phyloP scores from a whole-genome alignment of 2,888 invertebrate species.

The Standfussiana lucernea region DNA sequence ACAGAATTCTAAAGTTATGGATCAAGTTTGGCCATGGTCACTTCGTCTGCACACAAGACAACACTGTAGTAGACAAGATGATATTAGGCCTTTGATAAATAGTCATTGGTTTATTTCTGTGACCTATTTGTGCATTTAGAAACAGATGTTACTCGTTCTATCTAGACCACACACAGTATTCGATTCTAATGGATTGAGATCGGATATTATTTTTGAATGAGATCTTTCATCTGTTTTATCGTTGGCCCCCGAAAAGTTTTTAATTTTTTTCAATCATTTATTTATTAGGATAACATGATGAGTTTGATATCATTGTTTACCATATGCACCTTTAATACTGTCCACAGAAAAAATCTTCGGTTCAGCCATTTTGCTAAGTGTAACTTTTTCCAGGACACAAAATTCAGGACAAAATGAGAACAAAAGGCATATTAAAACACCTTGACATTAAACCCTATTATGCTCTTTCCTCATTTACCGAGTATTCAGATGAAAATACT shows the following conservation, averaged over 20 bases:
- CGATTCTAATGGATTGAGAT: conserved; percentile 1
- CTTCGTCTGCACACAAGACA: not conserved
- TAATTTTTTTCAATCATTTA: not conserved
- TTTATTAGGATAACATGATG: conserved; percentile 1
- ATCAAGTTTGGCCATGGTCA: not conserved
- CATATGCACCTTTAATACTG: not conserved
- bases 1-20: not conserved
- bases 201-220: conserved; percentile 30
- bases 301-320: not conserved
- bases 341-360: not conserved
- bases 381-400: not conserved
- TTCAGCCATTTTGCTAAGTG: not conserved
- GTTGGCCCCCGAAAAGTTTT: conserved; percentile 2
- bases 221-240: not conserved
- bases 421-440: conserved; percentile 62
- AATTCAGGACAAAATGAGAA: conserved; percentile 32
- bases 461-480: conserved; percentile 57
- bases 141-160: conserved; percentile 45
- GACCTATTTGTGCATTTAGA: conserved; percentile 37
- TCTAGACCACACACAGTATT: conserved; percentile 49
- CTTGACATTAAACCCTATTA: conserved; percentile 45
- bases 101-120: conserved; percentile 7
- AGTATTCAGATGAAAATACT: conserved; percentile 64
- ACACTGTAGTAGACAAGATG: conserved; percentile 6
- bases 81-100: conserved; percentile 4